Evolutionary conservation across 2,113 vertebrate species (phyloP), one percentile per base, ranked within the genome.

Genomic region (Phyllostomus hastatus): DNA sequence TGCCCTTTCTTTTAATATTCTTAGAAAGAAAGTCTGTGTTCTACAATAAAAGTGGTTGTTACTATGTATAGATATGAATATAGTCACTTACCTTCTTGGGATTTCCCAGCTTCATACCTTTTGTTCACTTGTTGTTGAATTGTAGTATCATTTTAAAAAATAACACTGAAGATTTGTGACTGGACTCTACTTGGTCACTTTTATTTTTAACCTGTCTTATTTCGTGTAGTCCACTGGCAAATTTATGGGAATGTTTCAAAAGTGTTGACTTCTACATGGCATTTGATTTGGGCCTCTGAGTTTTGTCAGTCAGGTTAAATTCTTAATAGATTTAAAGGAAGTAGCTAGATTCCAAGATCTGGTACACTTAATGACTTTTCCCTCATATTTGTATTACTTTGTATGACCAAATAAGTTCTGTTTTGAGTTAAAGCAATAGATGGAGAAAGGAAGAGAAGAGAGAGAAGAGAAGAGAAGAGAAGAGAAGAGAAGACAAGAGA

Each of bases 1-100:
- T 95, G 91, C 31, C 90, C 82, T 97, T 96, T 95, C 95, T 97
- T 94, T 97, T 94, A 97, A 94, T 89, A 97, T 97, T 98, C 93
- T 91, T 89, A 96, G 28, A 31, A 96, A 96, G 4, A 41, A 54
- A 94, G 28, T 54, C 84, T 95, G 16, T 20, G 1, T 15, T 94
- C 48, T 35, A 75, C 93, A 94, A 92, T 75, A 92, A 85, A 94
- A 86, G 72, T n/a, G 24, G 31, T 90, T 54, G 46, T 88, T 95
- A 8, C 20, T 10, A 8, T 7, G 10, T 35, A 17, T 33, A 20
- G 17, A 31, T 61, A 35, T 16, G 43, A 14, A 73, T 76, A 50
- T 9, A 94, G 4, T 91, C 33, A 26, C 80, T 97, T 97, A 97
- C 26, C 43, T 94, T 96, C 38, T 46, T 84, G 69, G 33, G 20